Percentiles rank a stretch among this genome's conserved stretches.
phyloP scores from a whole-genome alignment of 2,113 vertebrate species.

The Larimichthys crocea region DNA sequence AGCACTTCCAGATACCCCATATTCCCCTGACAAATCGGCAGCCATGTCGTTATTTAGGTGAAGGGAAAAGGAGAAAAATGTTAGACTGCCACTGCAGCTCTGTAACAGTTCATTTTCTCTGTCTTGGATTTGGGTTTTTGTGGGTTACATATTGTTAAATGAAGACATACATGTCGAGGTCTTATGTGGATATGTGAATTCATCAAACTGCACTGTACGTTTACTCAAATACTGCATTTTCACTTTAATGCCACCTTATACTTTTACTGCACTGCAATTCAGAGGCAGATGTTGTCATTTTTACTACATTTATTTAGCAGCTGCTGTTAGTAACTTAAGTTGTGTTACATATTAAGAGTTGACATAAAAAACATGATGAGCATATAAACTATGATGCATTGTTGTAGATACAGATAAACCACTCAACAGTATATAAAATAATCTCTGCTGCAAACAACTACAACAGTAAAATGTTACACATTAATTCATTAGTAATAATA shows the following conservation, averaged over 20 bases:
- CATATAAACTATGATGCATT: background rate
- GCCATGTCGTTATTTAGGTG: constrained; percentile 62
- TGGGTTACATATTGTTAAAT: constrained; percentile 37
- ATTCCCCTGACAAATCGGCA: constrained; percentile 55
- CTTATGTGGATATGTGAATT: constrained; percentile 5
- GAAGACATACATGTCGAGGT: constrained; percentile 47
- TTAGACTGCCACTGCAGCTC: constrained; percentile 39
- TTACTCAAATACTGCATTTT: background rate
- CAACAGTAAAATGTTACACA: too few species aligned
- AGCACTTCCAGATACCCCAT: constrained; percentile 59
- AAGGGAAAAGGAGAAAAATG: constrained; percentile 46
- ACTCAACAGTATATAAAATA: background rate
- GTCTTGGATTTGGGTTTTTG: constrained; percentile 22
- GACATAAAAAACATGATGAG: too few species aligned
- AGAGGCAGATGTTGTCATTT: background rate
- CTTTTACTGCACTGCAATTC: background rate
- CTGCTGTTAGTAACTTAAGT: background rate
- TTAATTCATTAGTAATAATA: too few species aligned
- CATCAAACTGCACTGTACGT: constrained; percentile 9
- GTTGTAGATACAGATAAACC: background rate
- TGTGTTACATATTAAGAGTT: background rate
- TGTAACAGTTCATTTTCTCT: constrained; percentile 59
- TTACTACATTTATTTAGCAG: background rate
- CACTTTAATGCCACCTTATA: background rate
- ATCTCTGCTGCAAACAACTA: background rate